These are phyloP conservation scores for Amia ocellicauda DNA, from an alignment of 2,113 vertebrate genomes.

Conservation along the genomic window DNA sequence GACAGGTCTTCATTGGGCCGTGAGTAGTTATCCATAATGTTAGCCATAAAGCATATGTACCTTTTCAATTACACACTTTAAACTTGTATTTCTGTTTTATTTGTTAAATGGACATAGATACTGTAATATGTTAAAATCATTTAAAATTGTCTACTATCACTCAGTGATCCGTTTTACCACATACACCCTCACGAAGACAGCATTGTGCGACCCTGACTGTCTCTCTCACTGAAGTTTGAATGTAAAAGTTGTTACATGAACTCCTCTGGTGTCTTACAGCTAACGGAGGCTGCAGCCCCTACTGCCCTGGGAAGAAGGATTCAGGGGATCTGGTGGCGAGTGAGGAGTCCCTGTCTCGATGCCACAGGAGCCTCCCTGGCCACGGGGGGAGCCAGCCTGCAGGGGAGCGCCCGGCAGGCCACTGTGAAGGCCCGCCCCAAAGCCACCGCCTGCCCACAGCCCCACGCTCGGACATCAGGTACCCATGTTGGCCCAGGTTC, in stretches of 20 bases:
- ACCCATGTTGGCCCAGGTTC: constrained; percentile 21
- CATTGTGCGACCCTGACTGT: no score
- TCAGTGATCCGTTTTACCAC: no score
- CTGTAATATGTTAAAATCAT: no score
- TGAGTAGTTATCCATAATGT: no score
- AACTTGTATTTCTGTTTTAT: no score
- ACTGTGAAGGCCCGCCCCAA: constrained; percentile 63
- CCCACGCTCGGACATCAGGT: constrained; percentile 70
- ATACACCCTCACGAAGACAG: no score
- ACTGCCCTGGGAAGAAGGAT: constrained; percentile 70
- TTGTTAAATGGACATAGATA: no score
- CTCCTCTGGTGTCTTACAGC: constrained; percentile 53
- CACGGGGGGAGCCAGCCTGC: constrained; percentile 58
- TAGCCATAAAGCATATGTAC: no score
- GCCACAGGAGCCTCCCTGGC: constrained; percentile 65
- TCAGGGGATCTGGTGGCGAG: constrained; percentile 58
- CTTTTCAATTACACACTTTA: no score
- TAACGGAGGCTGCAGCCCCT: constrained; percentile 64
- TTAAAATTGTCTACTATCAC: no score
- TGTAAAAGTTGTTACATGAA: background rate
- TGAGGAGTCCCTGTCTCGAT: constrained; percentile 61
- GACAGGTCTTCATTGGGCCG: no score
- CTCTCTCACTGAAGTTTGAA: no score
- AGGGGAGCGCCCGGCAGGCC: constrained; percentile 62
- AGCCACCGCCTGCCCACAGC: constrained; percentile 60